Percentiles rank a stretch among this genome's conserved stretches.
phyloP scores from a whole-genome alignment of 1,140 invertebrate species.

The Nymphalis io region DNA sequence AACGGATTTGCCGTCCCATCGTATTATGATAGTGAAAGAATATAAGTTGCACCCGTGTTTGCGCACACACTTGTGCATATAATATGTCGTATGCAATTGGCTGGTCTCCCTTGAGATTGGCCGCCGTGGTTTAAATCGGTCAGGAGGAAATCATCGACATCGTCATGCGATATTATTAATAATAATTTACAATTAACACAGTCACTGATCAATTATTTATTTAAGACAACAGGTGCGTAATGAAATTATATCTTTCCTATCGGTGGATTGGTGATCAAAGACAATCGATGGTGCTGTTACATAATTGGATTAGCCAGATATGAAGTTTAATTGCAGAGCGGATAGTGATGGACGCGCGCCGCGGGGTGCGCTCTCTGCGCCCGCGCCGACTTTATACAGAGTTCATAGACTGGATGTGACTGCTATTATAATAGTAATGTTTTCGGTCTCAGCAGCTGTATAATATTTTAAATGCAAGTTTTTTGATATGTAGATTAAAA shows the following conservation, averaged over 20 bases:
- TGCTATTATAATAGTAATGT: not conserved
- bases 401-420: conserved; percentile 49
- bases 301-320: conserved; percentile 75
- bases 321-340: conserved; percentile 69
- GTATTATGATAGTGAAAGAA: too few species aligned
- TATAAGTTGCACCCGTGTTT: too few species aligned
- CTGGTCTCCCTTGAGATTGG: too few species aligned
- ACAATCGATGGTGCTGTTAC: conserved; percentile 66
- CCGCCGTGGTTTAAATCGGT: too few species aligned
- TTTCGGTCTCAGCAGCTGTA: too few species aligned
- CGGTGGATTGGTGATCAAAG: conserved; percentile 50
- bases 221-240: conserved; percentile 21
- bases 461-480: too few species aligned
- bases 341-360: conserved; percentile 63
- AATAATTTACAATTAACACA: not conserved
- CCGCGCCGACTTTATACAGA: conserved; percentile 49
- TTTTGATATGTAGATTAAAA: too few species aligned
- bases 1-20: too few species aligned
- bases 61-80: too few species aligned
- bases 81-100: too few species aligned
- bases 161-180: too few species aligned
- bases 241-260: conserved; percentile 33
- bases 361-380: conserved; percentile 61
- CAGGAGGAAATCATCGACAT: too few species aligned
- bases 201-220: not conserved